Conservation (phyloP, 2,888 invertebrate species). For the Acleris sparsana region DNA sequence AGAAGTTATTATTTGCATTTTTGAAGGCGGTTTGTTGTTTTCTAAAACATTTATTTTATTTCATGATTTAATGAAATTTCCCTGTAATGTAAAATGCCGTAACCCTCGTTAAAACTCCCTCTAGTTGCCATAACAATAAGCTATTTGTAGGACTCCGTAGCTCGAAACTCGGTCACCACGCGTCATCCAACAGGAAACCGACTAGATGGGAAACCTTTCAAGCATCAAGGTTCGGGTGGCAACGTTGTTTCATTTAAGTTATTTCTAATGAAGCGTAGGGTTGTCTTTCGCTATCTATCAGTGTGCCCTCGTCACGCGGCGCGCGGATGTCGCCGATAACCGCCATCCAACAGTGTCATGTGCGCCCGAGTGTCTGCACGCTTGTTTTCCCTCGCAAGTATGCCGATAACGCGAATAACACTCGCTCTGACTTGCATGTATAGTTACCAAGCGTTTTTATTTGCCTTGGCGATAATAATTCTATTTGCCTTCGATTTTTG, state of each 20-base stretch:
- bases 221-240: constrained; percentile 31
- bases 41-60: too few relatives aligned
- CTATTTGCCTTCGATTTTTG: too few relatives aligned
- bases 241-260: constrained; percentile 38
- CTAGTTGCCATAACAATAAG: neutral
- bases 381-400: constrained; percentile 56
- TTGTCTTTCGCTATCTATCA: constrained; percentile 45
- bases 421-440: constrained; percentile 23
- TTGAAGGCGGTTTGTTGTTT: too few relatives aligned
- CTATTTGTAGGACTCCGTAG: neutral
- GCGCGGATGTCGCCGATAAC: constrained; percentile 62
- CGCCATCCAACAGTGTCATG: constrained; percentile 40
- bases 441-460: neutral
- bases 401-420: constrained; percentile 33
- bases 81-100: too few relatives aligned
- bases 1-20: too few relatives aligned
- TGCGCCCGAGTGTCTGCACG: constrained; percentile 37
- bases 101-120: neutral
- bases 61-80: too few relatives aligned
- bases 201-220: constrained; percentile 22
- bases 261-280: constrained; percentile 38
- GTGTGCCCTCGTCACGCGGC: constrained; percentile 63
- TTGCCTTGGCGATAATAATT: neutral
- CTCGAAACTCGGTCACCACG: constrained; percentile 14
- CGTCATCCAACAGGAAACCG: constrained; percentile 22